Evolutionary conservation across 2,888 invertebrate genomes (phyloP).

Genomic region (Polydrusus tereticollis): DNA sequence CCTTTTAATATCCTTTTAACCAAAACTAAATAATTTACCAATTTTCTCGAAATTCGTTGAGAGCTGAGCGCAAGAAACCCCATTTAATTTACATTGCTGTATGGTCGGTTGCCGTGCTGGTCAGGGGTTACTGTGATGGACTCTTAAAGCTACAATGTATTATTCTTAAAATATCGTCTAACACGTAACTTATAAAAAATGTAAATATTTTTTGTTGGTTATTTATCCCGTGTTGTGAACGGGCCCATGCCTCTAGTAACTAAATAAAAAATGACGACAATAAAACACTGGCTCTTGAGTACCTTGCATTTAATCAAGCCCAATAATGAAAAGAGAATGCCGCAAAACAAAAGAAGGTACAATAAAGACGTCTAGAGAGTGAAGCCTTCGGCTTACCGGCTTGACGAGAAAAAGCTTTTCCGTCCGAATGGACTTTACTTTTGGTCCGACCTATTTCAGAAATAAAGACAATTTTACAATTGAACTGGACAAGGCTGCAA

Average conservation of each 20-base stretch:
- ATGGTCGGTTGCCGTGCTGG: too few relatives aligned
- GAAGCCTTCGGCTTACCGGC: constrained; percentile 43
- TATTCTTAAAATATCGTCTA: too few relatives aligned
- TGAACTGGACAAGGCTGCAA: constrained; percentile 40
- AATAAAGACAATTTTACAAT: constrained; percentile 47
- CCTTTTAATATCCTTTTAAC: too few relatives aligned
- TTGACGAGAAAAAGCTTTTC: constrained; percentile 47
- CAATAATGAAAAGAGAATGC: constrained; percentile 59
- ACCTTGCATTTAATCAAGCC: constrained; percentile 59
- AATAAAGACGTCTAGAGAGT: constrained; percentile 49
- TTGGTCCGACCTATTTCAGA: constrained; percentile 43
- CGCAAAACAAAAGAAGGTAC: constrained; percentile 56
- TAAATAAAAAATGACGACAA: constrained; percentile 56
- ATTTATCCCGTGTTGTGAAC: too few relatives aligned
- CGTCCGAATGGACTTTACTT: constrained; percentile 45
- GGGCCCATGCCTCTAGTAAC: constrained; percentile 18
- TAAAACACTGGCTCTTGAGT: constrained; percentile 53
- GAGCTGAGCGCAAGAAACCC: too few relatives aligned
- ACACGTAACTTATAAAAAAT: too few relatives aligned
- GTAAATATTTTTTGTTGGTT: too few relatives aligned
- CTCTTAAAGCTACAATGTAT: too few relatives aligned
- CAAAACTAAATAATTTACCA: too few relatives aligned
- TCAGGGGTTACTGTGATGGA: too few relatives aligned
- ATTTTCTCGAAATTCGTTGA: too few relatives aligned
- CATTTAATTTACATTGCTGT: too few relatives aligned